Base-by-base conservation (phyloP, 2,797 vertebrate species). In the Enoplosus armatus region DNA sequence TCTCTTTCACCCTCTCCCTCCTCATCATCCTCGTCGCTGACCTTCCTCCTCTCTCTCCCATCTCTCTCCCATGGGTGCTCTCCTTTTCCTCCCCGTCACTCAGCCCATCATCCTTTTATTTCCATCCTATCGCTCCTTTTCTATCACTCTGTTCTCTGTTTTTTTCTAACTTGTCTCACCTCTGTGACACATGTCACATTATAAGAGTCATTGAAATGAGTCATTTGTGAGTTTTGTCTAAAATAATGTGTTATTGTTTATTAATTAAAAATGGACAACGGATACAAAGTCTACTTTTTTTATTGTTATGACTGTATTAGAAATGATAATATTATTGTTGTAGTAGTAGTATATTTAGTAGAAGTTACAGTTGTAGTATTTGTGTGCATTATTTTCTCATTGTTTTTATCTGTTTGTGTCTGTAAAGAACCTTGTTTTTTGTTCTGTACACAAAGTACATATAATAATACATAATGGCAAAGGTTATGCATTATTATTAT, bases 71-170 rank as follows among this genome's bases (percentile, higher is more conserved):
- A 29, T 43, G 89, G 87, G 90, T 87, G 81, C 74, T 87, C 92
- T 93, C 82, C 80, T 84, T 84, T 91, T 85, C 86, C 91, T 91
- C 86, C 67, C 82, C 48, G 62, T 90, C 89, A 89, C 85, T 90
- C 77, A 73, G 60, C 33, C 84, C 64, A 22, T 73, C 71, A 51
- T 88, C 73, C 64, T 81, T 79, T 87, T 73, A 69, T 83, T 81
- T 86, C 75, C 62, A 75, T 56, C 45, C 54, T 6, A n/a, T 43
- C 39, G 53, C 47, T 77, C 58, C 50, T n/a, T 61, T 81, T 79
- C 55, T 10, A 14, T 79, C 39, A 5, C 61, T 41, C 59, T 55
- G 75, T 81, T 56, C 14, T 33, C n/a, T 1, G 5, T 45, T 9
- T 24, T 29, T 59, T 64, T 83, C 72, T 41, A 72, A 62, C 37